Evolutionary conservation across 2,888 invertebrate genomes (phyloP), one percentile per base, ranked within the genome.

Genomic region (Amphiduros pacificus): DNA sequence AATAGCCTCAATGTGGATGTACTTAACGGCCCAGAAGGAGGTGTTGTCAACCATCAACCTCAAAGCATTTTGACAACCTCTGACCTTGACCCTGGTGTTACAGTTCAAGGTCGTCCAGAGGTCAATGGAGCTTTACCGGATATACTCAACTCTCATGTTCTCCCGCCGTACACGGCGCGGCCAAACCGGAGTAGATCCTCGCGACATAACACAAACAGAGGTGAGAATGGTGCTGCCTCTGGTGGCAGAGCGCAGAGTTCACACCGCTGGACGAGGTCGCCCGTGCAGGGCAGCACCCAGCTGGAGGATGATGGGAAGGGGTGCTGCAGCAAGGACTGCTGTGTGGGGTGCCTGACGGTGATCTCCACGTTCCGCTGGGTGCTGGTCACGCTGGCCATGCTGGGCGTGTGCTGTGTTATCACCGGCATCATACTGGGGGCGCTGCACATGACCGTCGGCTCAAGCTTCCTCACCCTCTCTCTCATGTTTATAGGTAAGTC

Each of bases 401-500:
- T 80, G 22, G 81, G 81, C 26, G 77, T 79, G 31, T 73, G 75
- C 61, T 80, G 80, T 71, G 76, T 80, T 3, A 74, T 78, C 28
- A 74, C 78, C n/a, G 81, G 81, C 2, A 77, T 80, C 56, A 73
- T 79, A 9, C 68, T 81, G 26, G 81, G 80, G 2, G 78, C 77
- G 9, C 70, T 81, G 2, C 78, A 77, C 66, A 61, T 65, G 61
- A 72, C 75, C 4, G 31, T 60, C n/a, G 51, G 75, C 27, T 74
- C 73, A 62, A 77, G 76, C 52, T 79, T 77, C 67, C 75, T 81
- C 29, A 77, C 77, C 55, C 69, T 80, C 27, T 77, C 79, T 20
- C 76, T 80, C 40, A 80, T 80, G 78, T 81, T 81, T 67, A 76
- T 80, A 62, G 81, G 81, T 81, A 67, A 76, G 80, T 76, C 20